Percentiles rank a stretch among this genome's conserved stretches.
Conservation (phyloP, 2,797 vertebrate species). For the Silurus lanzhouensis region DNA sequence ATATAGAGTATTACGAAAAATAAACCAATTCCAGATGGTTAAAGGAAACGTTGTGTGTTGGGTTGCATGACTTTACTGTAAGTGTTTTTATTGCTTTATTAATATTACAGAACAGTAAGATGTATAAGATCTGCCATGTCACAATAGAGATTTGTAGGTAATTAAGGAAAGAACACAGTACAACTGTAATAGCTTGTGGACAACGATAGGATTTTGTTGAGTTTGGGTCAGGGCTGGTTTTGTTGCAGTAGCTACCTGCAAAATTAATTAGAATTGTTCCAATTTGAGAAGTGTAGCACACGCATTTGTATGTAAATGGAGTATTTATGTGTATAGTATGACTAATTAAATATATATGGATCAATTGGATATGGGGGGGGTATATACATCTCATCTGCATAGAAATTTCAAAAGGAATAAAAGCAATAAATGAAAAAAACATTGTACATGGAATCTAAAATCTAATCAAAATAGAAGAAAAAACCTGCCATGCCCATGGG, state of each 20-base stretch:
- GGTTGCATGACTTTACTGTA: background rate
- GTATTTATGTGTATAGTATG: background rate
- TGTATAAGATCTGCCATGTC: background rate
- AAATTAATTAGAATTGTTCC: background rate
- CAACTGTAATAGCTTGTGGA: background rate
- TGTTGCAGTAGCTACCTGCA: background rate
- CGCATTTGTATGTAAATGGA: background rate
- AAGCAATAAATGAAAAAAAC: background rate
- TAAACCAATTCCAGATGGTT: background rate
- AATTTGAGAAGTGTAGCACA: background rate
- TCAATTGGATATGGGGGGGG: background rate
- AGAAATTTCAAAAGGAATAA: background rate
- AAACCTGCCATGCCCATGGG: background rate
- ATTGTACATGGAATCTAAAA: background rate
- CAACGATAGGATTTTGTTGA: background rate
- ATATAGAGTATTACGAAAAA: background rate
- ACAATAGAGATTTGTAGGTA: background rate
- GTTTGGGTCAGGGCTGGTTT: background rate
- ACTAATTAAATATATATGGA: background rate
- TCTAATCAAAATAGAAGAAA: background rate
- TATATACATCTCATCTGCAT: background rate
- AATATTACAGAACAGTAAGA: background rate
- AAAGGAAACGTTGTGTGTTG: background rate
- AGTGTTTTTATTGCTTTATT: background rate
- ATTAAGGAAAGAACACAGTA: background rate